Conservation (phyloP, 30 jellyfish, hydroid and myxozoan genomes). For the Turritopsis dohrnii region DNA sequence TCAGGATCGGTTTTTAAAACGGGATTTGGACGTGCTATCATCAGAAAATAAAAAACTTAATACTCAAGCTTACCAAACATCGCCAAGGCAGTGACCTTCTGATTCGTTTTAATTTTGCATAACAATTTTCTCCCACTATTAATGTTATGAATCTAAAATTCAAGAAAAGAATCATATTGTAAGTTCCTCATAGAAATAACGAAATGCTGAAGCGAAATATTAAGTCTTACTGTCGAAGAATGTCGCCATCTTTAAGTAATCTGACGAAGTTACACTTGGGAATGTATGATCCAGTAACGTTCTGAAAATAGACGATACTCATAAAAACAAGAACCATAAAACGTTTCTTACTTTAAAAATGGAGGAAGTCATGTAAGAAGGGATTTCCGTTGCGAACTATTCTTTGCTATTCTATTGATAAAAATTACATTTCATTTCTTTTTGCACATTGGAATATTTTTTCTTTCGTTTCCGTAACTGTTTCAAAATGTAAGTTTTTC, state of each 20-base stretch:
- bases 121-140: neutral
- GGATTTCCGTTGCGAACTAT: neutral
- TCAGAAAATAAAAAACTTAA: neutral
- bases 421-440: neutral
- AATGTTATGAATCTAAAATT: neutral
- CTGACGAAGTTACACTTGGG: neutral
- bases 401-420: neutral
- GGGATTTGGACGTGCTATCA: slow-evolving; percentile 15
- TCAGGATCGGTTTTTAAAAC: slow-evolving; percentile 23
- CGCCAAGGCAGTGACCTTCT: neutral
- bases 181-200: neutral
- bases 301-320: too few relatives aligned
- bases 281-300: neutral
- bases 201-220: too few relatives aligned
- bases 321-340: too few relatives aligned
- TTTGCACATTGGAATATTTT: too few relatives aligned
- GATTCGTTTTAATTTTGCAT: neutral
- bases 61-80: neutral
- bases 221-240: neutral
- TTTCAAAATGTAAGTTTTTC: neutral
- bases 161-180: neutral
- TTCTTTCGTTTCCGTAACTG: neutral
- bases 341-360: too few relatives aligned
- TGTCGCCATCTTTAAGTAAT: neutral
- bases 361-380: neutral